Evolutionary conservation across 1,140 invertebrate genomes (phyloP), one percentile per base, ranked within the genome.

Genomic region (Lanistes nyassanus): DNA sequence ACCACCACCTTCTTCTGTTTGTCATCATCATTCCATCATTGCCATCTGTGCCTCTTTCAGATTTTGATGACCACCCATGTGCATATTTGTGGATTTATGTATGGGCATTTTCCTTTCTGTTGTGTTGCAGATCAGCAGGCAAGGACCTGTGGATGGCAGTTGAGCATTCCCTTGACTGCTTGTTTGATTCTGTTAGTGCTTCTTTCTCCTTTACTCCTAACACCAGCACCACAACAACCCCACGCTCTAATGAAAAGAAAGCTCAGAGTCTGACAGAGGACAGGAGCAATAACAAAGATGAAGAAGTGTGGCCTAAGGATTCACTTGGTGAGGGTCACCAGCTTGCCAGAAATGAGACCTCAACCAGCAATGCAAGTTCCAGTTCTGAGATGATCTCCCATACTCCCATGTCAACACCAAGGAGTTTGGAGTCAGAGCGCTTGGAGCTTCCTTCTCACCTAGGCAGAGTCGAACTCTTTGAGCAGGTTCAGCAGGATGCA

Each of bases 121-220:
- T n/a, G 9, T 3, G 6, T 23, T 39, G 37, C 70, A 72, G 70
- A 36, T 62, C 31, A 29, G 31, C 26, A 37, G n/a, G 37, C 11
- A 19, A 58, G 9, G 55, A 39, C 16, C 21, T 72, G 34, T 72
- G 70, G 70, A 7, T n/a, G 11, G 16, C 60, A 6, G 31, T 72
- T 21, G 70, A 72, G 37, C 55, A 58, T 0, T 23, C 23, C 3
- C 56, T 72, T 53, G 70, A 72, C 55, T 72, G 21, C 23, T 56
- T 72, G 29, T 72, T 72, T n/a, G 70, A 72, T 56, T 60, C 70
- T 23, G 70, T 72, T 37, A 62, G 70, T 56, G 60, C 55, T 37
- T 47, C 55, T 0, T 29, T 29, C 21, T 60, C 70, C n/a, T 36
- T 26, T 37, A 60, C 70, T 19, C 56, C 70, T 34, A 72, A 19